Percentiles rank a stretch among this genome's conserved stretches.
These are phyloP conservation scores for Bubo blakistoni DNA, from an alignment of 2,113 vertebrate genomes.

Conservation along the genomic window DNA sequence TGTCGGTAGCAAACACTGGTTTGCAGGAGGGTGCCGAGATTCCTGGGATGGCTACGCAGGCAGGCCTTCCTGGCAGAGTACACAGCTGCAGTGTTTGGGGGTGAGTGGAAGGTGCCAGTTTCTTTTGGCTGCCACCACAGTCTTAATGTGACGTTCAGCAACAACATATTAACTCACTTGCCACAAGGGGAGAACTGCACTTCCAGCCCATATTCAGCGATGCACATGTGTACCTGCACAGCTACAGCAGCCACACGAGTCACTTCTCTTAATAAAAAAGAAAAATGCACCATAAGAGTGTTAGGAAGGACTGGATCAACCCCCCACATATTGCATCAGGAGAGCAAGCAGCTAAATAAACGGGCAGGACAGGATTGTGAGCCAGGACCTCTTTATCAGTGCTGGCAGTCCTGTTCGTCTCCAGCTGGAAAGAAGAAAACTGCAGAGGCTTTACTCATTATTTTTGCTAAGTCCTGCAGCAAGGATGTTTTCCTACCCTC, in stretches of 20 bases:
- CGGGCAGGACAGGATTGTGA: fast-evolving
- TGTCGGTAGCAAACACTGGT: fast-evolving
- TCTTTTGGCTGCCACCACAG: not conserved
- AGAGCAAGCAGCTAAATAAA: not conserved
- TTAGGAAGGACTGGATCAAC: not conserved
- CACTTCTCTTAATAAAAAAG: not conserved
- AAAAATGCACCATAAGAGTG: not conserved
- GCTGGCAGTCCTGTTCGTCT: not conserved
- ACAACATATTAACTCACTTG: not conserved
- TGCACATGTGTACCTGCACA: not conserved
- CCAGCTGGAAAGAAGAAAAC: not conserved
- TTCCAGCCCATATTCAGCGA: not conserved
- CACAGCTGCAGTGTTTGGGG: not conserved
- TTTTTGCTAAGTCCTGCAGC: not conserved
- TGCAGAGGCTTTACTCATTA: not conserved
- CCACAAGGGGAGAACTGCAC: not conserved
- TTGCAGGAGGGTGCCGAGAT: not conserved
- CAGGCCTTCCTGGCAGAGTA: not conserved
- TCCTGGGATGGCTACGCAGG: fast-evolving
- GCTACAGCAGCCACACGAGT: not conserved
- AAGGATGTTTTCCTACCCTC: not conserved
- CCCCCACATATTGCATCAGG: not conserved
- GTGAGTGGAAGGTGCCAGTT: not conserved
- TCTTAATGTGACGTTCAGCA: not conserved
- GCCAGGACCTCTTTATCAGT: not conserved